phyloP scores from a whole-genome alignment of 2,113 vertebrate species.

The Nyctereutes procyonoides region DNA sequence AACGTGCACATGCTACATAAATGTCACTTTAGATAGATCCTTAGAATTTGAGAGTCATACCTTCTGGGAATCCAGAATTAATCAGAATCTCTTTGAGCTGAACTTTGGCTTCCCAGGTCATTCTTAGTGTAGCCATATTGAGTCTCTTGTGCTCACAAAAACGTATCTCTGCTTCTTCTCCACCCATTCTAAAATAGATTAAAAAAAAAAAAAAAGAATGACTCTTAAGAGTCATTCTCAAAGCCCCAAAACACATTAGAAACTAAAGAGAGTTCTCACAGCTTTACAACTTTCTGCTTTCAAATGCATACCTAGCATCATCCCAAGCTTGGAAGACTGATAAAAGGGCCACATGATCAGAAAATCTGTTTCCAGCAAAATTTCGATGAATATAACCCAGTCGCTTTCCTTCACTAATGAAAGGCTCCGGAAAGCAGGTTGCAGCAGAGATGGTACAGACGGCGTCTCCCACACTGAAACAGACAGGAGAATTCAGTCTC shows the following conservation, averaged over 20 bases:
- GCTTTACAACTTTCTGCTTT: background rate
- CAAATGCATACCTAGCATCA: slow-evolving; percentile 91
- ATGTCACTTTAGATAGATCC: background rate
- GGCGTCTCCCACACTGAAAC: slow-evolving; percentile 94
- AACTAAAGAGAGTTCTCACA: background rate
- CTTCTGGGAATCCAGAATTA: slow-evolving; percentile 96
- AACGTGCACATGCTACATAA: background rate
- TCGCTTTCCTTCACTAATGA: slow-evolving; percentile 95
- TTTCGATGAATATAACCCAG: slow-evolving; percentile 96
- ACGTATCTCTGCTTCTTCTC: slow-evolving; percentile 94
- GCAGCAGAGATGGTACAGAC: slow-evolving; percentile 96
- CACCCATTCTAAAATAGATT: slow-evolving; percentile 91
- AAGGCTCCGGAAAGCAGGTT: slow-evolving; percentile 96
- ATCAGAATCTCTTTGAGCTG: slow-evolving; percentile 97
- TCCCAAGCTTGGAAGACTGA: slow-evolving; percentile 98
- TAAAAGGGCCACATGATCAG: slow-evolving; percentile 96
- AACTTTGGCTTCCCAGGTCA: slow-evolving; percentile 99
- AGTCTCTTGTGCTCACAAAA: slow-evolving; percentile 98
- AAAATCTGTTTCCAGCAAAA: slow-evolving; percentile 95
- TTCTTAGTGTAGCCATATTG: slow-evolving; percentile 96
- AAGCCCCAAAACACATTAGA: background rate
- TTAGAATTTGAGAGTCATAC: slow-evolving; percentile 80
- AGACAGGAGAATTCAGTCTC: background rate
- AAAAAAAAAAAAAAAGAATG: too few species aligned
- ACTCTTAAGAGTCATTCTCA: background rate